Conservation (phyloP, 2,113 vertebrate genomes). For the Genyomyrus donnyi region DNA sequence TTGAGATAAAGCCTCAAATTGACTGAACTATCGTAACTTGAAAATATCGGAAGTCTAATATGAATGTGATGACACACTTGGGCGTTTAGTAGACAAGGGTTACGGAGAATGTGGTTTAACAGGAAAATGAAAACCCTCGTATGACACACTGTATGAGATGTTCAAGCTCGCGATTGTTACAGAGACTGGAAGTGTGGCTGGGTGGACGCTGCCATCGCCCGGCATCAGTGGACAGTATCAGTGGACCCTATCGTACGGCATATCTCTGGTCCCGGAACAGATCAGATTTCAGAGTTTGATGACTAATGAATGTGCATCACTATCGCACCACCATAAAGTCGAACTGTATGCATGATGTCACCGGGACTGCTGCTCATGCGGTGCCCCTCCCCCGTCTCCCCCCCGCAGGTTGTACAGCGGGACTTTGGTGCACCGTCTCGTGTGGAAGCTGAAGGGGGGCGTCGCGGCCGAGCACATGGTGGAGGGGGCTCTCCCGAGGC, state of each 20-base stretch:
- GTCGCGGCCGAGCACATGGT: background rate
- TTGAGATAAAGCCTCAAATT: background rate
- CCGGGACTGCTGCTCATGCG: background rate
- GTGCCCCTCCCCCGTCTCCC: background rate
- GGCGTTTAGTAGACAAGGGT: background rate
- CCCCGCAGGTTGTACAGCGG: slow-evolving; percentile 9
- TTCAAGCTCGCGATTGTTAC: background rate
- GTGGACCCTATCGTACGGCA: background rate
- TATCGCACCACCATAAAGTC: background rate
- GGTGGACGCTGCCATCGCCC: background rate
- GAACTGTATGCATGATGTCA: background rate
- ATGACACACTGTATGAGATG: background rate
- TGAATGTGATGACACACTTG: background rate
- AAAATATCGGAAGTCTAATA: background rate
- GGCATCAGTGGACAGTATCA: background rate
- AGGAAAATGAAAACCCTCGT: too few species aligned
- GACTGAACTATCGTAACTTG: background rate
- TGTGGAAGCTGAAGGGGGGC: background rate
- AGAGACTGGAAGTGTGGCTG: background rate
- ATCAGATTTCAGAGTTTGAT: background rate
- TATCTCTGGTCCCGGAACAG: background rate
- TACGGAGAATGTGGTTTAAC: background rate
- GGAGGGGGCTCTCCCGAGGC: background rate
- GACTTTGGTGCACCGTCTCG: background rate
- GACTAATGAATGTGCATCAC: background rate